phyloP scores from a whole-genome alignment of 2,888 invertebrate species.

The Endomychus coccineus region DNA sequence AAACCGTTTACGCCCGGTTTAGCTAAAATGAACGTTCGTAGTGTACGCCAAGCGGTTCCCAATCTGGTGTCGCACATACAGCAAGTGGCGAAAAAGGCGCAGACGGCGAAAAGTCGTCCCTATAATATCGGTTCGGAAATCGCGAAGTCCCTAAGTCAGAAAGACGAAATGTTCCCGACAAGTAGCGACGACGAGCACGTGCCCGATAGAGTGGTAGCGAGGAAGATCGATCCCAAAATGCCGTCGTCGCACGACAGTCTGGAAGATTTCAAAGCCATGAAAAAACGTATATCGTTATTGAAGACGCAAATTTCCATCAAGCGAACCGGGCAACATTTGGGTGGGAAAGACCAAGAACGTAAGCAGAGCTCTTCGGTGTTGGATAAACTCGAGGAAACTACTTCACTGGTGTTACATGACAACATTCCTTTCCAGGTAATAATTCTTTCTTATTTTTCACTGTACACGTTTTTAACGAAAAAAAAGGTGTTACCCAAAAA shows the following conservation, averaged over 20 bases:
- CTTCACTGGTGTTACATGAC: constrained; percentile 36
- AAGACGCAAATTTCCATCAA: constrained; percentile 34
- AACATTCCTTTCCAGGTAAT: constrained; percentile 40
- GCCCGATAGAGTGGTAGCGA: constrained; percentile 1
- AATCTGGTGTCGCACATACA: constrained; percentile 38
- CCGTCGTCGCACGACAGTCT: background rate
- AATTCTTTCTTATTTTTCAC: constrained; percentile 8
- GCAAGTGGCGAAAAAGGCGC: constrained; percentile 31
- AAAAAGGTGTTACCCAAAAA: too few relatives aligned
- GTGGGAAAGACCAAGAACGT: constrained; percentile 12
- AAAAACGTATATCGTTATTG: constrained; percentile 23
- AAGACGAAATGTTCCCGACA: constrained; percentile 22
- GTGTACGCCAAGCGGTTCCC: constrained; percentile 38
- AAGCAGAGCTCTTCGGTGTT: constrained; percentile 29
- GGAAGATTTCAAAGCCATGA: constrained; percentile 10
- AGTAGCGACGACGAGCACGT: constrained; percentile 31
- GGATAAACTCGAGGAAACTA: constrained; percentile 39
- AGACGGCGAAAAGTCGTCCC: constrained; percentile 27
- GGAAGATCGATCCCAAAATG: constrained; percentile 6
- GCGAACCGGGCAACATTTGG: constrained; percentile 21
- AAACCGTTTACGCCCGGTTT: constrained; percentile 33
- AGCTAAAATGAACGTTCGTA: constrained; percentile 38
- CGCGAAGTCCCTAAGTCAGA: constrained; percentile 25
- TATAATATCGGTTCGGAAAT: constrained; percentile 33
- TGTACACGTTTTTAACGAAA: too few relatives aligned